These are phyloP conservation scores for Nematostella vectensis DNA, from an alignment of 92 coral and sea anemone genomes.

Conservation along the genomic window DNA sequence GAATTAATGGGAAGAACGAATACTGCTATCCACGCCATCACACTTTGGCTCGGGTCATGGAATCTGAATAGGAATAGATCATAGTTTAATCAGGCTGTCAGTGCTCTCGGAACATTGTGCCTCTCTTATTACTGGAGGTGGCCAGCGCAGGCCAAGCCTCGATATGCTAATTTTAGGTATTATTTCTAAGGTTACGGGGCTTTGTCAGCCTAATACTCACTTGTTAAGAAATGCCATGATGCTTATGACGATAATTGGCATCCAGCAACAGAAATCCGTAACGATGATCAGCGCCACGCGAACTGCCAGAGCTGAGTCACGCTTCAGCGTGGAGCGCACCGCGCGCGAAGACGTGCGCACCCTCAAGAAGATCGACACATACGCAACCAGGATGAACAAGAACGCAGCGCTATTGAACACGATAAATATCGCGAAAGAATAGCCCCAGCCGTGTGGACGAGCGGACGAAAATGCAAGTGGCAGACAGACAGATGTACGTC, in stretches of 20 bases:
- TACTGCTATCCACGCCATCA: conserved; percentile 17
- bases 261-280: conserved; percentile 73
- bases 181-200: too few species aligned
- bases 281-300: conserved; percentile 54
- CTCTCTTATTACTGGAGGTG: too few species aligned
- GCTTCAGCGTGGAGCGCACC: conserved; percentile 48
- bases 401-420: conserved; percentile 40
- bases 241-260: conserved; percentile 62
- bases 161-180: too few species aligned
- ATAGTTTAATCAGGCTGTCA: too few species aligned
- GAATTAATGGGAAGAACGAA: conserved; percentile 22
- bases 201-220: conserved; percentile 39
- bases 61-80: too few species aligned
- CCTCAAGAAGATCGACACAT: conserved; percentile 32
- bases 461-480: conserved; percentile 53
- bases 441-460: conserved; percentile 61
- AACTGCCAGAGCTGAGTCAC: conserved; percentile 54
- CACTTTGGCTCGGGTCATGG: conserved; percentile 6
- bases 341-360: conserved; percentile 25
- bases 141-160: too few species aligned
- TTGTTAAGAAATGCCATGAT: conserved; percentile 31
- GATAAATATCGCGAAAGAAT: conserved; percentile 42
- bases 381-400: conserved; percentile 40
- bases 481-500: conserved; percentile 61
- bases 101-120: too few species aligned